These are phyloP conservation scores for Macrosteles quadrilineatus DNA, from an alignment of 1,140 invertebrate species.

Conservation along the genomic window DNA sequence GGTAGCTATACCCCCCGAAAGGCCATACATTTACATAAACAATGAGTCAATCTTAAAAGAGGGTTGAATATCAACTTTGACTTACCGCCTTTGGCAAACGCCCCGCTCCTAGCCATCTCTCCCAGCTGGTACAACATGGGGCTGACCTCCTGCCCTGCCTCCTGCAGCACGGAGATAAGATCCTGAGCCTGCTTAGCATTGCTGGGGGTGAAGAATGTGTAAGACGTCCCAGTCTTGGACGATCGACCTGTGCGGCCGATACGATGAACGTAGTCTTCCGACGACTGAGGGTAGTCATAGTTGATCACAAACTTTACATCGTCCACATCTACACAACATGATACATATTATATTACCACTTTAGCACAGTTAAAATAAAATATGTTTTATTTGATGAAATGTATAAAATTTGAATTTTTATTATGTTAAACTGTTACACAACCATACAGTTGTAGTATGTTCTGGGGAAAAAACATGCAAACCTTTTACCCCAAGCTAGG, in stretches of 20 bases:
- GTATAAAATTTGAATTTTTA: too few relatives aligned
- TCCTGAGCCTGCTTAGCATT: slow-evolving; percentile 91
- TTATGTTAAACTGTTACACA: too few relatives aligned
- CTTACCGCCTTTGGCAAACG: slow-evolving; percentile 14
- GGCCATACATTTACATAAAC: too few relatives aligned
- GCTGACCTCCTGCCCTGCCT: slow-evolving; percentile 87
- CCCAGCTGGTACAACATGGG: slow-evolving; percentile 59
- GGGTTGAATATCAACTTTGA: background rate
- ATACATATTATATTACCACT: too few relatives aligned
- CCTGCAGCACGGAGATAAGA: slow-evolving; percentile 85
- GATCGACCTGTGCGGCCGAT: slow-evolving; percentile 96
- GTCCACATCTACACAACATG: slow-evolving; percentile 81
- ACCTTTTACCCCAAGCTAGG: too few relatives aligned
- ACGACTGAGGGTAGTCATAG: slow-evolving; percentile 97
- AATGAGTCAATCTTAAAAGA: background rate
- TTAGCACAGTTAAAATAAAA: too few relatives aligned
- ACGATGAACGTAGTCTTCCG: slow-evolving; percentile 99
- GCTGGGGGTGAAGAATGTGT: slow-evolving; percentile 95
- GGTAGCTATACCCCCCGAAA: too few relatives aligned
- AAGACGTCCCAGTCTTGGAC: slow-evolving; percentile 92
- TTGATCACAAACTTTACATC: slow-evolving; percentile 99
- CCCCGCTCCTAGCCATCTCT: slow-evolving; percentile 48
- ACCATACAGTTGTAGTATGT: too few relatives aligned
- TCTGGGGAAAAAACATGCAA: too few relatives aligned
- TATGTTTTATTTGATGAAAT: too few relatives aligned